These are phyloP conservation scores for Drosophila seguyi DNA, from an alignment of 1,140 invertebrate species.

Conservation along the genomic window DNA sequence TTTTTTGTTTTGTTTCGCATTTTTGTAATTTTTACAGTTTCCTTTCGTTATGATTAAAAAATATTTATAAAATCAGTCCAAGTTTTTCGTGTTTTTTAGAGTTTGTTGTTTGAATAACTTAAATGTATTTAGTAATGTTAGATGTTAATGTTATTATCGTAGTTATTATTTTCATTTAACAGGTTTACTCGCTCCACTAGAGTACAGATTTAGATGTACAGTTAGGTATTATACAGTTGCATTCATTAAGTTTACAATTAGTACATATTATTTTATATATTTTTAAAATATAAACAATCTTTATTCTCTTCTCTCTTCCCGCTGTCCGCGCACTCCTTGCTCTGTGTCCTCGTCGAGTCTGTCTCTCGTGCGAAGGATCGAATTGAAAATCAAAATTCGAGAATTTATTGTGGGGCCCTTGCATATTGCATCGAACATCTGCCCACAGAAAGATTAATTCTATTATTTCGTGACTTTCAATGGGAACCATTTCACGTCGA, in stretches of 20 bases:
- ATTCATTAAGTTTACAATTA: conserved; percentile 43
- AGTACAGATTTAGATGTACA: conserved; percentile 45
- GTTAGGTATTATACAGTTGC: conserved; percentile 67
- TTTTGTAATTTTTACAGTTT: conserved; percentile 57
- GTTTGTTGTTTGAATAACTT: conserved; percentile 65
- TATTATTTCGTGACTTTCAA: conserved; percentile 30
- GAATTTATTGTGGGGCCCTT: conserved; percentile 25
- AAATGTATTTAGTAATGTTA: conserved; percentile 48
- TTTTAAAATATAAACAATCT: conserved; percentile 84
- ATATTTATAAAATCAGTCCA: conserved; percentile 84
- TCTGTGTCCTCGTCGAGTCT: conserved; percentile 6
- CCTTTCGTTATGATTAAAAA: conserved; percentile 76
- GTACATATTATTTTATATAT: conserved; percentile 70
- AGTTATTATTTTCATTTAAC: conserved; percentile 35
- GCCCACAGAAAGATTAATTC: conserved; percentile 23
- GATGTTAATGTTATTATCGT: conserved; percentile 46
- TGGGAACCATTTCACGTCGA: conserved; percentile 2
- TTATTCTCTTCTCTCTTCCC: conserved; percentile 76
- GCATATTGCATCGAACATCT: background rate
- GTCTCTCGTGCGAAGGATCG: conserved; percentile 22
- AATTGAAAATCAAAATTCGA: conserved; percentile 51
- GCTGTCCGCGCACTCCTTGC: conserved; percentile 21
- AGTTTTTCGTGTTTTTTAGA: conserved; percentile 76
- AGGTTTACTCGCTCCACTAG: conserved; percentile 58
- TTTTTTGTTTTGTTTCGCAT: conserved; percentile 52